phyloP scores from a whole-genome alignment of 1,140 invertebrate species.

The Copidosoma floridanum region DNA sequence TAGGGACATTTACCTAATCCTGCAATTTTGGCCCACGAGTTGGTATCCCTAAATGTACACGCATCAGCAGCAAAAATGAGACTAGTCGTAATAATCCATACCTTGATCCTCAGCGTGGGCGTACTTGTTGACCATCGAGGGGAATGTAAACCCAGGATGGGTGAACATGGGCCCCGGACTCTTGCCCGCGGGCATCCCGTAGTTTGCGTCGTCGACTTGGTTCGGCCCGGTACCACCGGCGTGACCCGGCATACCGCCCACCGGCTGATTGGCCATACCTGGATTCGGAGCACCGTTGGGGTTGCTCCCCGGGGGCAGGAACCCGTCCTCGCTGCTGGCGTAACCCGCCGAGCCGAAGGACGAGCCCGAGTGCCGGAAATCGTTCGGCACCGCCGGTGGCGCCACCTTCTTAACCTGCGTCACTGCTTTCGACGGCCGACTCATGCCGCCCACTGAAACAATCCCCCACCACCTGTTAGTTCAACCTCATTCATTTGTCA shows the following conservation, averaged over 20 bases:
- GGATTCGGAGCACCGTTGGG: slow-evolving; percentile 55
- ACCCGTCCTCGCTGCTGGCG: slow-evolving; percentile 70
- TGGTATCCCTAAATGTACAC: too few species aligned
- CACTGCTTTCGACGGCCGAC: slow-evolving; percentile 71
- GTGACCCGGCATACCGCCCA: slow-evolving; percentile 62
- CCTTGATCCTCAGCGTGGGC: slow-evolving; percentile 64
- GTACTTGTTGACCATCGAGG: slow-evolving; percentile 54
- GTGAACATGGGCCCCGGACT: slow-evolving; percentile 59
- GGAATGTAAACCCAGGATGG: slow-evolving; percentile 60
- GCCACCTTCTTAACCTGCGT: slow-evolving; percentile 79
- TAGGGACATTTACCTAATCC: too few species aligned
- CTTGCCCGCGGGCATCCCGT: slow-evolving; percentile 57
- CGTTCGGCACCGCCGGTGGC: slow-evolving; percentile 76
- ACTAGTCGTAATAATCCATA: too few species aligned
- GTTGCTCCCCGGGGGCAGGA: slow-evolving; percentile 51
- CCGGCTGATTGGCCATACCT: slow-evolving; percentile 55
- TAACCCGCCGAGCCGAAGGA: slow-evolving; percentile 74
- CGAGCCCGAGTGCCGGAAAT: slow-evolving; percentile 72
- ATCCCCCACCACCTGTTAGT: background rate
- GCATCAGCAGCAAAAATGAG: too few species aligned
- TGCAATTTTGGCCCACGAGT: too few species aligned
- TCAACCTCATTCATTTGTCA: background rate
- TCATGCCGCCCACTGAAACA: slow-evolving; percentile 76
- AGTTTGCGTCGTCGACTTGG: slow-evolving; percentile 51
- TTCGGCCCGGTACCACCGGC: slow-evolving; percentile 22